Evolutionary conservation across 2,888 invertebrate genomes (phyloP).

Genomic region (Macaria liturata): DNA sequence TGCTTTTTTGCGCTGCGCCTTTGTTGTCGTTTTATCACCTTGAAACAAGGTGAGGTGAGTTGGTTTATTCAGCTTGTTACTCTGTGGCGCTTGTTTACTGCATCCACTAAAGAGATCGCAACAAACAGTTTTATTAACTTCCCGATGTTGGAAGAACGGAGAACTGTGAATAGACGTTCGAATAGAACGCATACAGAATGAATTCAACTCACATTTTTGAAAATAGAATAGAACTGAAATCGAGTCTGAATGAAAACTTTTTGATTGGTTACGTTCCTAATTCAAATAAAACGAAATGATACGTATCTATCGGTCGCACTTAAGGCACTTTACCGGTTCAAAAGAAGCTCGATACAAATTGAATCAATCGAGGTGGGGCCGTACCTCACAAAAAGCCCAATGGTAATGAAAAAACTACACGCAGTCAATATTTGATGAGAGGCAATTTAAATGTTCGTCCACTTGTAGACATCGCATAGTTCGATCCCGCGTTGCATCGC

Average conservation of each 20-base stretch:
- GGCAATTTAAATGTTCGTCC: slow-evolving; percentile 82
- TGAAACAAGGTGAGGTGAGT: slow-evolving; percentile 20
- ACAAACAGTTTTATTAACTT: neutral
- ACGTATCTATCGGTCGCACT: slow-evolving; percentile 6
- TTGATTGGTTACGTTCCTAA: slow-evolving; percentile 8
- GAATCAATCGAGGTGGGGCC: slow-evolving; percentile 56
- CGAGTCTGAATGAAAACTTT: neutral
- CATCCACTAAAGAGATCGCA: neutral
- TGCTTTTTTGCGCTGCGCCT: slow-evolving; percentile 43
- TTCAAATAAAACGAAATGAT: slow-evolving; percentile 31
- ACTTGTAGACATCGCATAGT: slow-evolving; percentile 83
- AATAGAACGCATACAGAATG: neutral
- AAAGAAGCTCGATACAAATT: slow-evolving; percentile 64
- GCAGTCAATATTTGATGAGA: slow-evolving; percentile 83
- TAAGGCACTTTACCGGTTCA: slow-evolving; percentile 44
- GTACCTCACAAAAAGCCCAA: slow-evolving; percentile 68
- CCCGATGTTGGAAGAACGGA: neutral
- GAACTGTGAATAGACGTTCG: neutral
- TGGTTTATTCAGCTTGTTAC: slow-evolving; percentile 10
- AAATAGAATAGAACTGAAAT: neutral
- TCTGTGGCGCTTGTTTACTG: slow-evolving; percentile 11
- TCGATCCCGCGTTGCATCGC: slow-evolving; percentile 48
- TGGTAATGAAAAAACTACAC: slow-evolving; percentile 81
- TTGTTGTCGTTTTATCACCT: slow-evolving; percentile 27
- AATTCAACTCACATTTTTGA: neutral